Evolutionary conservation across 2,113 vertebrate genomes (phyloP).

Genomic region (Panthera leo): DNA sequence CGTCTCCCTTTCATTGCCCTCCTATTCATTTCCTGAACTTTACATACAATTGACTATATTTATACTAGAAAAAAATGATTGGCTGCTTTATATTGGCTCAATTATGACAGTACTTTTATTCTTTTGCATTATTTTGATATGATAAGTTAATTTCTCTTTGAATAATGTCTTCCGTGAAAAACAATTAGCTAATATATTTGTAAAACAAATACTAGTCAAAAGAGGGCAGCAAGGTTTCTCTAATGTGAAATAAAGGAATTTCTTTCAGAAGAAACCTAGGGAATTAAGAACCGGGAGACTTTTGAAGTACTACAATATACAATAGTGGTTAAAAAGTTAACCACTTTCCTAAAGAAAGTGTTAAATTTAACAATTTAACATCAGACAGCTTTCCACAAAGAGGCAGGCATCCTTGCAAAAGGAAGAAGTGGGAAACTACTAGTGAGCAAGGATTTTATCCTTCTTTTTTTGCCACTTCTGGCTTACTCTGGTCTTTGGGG

Average conservation of each 20-base stretch:
- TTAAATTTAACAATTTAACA: neutral
- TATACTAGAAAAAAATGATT: neutral
- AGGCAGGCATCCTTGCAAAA: neutral
- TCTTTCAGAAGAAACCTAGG: neutral
- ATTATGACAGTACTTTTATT: neutral
- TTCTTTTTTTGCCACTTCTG: neutral
- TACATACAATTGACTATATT: neutral
- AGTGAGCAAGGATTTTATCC: neutral
- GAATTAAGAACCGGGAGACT: neutral
- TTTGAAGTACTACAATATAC: neutral
- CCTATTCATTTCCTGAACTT: neutral
- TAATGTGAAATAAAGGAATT: conserved; percentile 31
- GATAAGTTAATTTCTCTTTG: neutral
- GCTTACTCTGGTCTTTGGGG: neutral
- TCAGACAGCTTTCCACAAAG: neutral
- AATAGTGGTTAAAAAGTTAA: neutral
- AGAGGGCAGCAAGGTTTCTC: conserved; percentile 2
- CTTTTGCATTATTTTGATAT: neutral
- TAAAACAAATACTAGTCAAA: conserved; percentile 52
- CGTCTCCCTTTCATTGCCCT: neutral
- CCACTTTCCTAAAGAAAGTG: neutral
- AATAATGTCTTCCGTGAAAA: neutral
- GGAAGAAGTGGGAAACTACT: neutral
- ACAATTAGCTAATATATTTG: neutral
- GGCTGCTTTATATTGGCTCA: neutral